phyloP scores from a whole-genome alignment of 2,797 vertebrate species.

The Erethizon dorsatum region DNA sequence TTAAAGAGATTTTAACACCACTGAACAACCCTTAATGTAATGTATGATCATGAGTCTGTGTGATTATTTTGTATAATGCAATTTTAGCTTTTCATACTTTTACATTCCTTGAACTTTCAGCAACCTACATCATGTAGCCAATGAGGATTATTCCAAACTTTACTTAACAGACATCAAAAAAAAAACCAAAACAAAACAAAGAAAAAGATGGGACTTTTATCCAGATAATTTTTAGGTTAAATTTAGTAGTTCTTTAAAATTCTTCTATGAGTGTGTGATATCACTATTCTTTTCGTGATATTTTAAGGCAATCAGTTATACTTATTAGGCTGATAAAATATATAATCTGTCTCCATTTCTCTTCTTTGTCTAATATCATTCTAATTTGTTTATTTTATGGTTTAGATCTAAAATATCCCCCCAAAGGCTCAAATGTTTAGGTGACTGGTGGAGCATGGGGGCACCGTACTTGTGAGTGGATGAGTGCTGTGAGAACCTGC shows the following conservation, averaged over 20 bases:
- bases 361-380: not conserved
- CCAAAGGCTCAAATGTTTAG: not conserved
- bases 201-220: slow-evolving; percentile 16
- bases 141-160: slow-evolving; percentile 54
- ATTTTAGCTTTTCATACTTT: not conserved
- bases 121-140: not conserved
- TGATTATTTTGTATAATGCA: slow-evolving; percentile 2
- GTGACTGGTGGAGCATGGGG: not conserved
- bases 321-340: not conserved
- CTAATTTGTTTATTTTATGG: not conserved
- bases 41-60: slow-evolving; percentile 50
- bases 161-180: slow-evolving; percentile 47
- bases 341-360: not conserved
- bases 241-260: slow-evolving; percentile 54
- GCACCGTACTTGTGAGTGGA: too few species aligned
- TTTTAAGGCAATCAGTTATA: not conserved
- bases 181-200: too few species aligned
- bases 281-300: not conserved
- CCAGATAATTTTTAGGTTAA: slow-evolving; percentile 62
- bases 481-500: not conserved
- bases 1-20: slow-evolving; percentile 59
- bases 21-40: slow-evolving; percentile 44
- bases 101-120: slow-evolving; percentile 63
- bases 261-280: not conserved
- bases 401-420: not conserved